These are phyloP conservation scores for Buteo buteo DNA, from an alignment of 2,113 vertebrate species.

Conservation along the genomic window DNA sequence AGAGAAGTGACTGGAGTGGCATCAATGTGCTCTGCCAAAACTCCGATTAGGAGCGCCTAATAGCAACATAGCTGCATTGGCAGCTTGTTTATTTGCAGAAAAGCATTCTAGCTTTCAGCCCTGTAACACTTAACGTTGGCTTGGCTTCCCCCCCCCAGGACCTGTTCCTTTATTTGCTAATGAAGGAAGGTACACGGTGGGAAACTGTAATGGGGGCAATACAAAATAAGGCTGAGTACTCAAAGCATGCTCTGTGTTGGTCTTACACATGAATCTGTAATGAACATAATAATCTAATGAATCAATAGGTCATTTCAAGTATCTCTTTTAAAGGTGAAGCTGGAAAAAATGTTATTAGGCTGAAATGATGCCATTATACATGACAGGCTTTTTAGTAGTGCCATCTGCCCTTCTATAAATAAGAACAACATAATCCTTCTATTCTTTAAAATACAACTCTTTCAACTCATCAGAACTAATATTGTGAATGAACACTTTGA, in stretches of 20 bases:
- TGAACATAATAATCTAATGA: not conserved
- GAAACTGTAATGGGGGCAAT: not conserved
- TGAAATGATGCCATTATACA: not conserved
- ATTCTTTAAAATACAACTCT: not conserved
- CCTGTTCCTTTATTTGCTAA: not conserved
- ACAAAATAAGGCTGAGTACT: not conserved
- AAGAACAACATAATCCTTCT: not conserved
- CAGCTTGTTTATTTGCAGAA: not conserved
- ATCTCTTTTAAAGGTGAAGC: not conserved
- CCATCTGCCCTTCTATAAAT: not conserved
- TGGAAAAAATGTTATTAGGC: not conserved
- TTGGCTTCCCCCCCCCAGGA: not conserved
- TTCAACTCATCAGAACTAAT: not conserved
- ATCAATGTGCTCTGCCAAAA: not conserved
- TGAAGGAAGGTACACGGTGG: not conserved
- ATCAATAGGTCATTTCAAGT: not conserved
- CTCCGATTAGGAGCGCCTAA: not conserved
- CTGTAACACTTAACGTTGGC: rapidly evolving
- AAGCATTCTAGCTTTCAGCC: not conserved
- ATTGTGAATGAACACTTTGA: not conserved
- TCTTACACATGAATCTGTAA: not conserved
- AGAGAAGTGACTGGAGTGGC: not conserved
- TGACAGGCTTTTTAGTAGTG: not conserved
- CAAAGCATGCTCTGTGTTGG: not conserved
- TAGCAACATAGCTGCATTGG: not conserved